Evolutionary conservation across 2,113 vertebrate species (phyloP).

Genomic region (Percina caprodes): DNA sequence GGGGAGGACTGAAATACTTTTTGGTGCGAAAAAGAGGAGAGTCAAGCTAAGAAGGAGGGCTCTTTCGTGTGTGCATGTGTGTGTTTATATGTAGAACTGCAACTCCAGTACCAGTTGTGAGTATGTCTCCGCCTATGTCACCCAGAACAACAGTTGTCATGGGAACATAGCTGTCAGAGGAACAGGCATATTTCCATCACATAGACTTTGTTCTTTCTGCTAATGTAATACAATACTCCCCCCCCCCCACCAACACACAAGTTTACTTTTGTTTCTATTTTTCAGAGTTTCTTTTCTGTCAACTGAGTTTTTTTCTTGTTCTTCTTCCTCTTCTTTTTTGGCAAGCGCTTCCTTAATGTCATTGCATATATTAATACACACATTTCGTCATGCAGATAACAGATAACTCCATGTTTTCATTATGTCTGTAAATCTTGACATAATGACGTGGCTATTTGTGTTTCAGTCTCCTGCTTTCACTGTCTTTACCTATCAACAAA

Average conservation of each 20-base stretch:
- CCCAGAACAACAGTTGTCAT: conserved; percentile 70
- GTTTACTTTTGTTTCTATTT: conserved; percentile 48
- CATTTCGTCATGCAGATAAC: too few relatives aligned
- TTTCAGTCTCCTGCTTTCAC: conserved; percentile 21
- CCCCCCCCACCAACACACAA: conserved; percentile 15
- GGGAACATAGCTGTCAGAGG: conserved; percentile 75
- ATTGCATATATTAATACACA: background rate
- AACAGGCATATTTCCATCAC: conserved; percentile 70
- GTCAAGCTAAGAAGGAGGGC: conserved; percentile 42
- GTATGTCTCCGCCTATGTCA: conserved; percentile 63
- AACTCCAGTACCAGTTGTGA: conserved; percentile 45
- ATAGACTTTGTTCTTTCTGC: conserved; percentile 57
- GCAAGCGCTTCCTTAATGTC: background rate
- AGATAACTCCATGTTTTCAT: background rate
- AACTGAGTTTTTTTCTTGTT: background rate
- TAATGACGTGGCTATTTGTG: conserved; percentile 16
- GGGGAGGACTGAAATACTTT: conserved; percentile 65
- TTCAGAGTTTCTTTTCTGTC: background rate
- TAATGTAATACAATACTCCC: conserved; percentile 56
- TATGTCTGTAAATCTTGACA: background rate
- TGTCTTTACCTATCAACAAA: conserved; percentile 9
- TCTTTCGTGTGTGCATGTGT: conserved; percentile 17
- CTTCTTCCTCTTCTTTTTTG: background rate
- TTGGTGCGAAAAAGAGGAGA: conserved; percentile 43
- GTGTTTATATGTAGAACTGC: conserved; percentile 49